Evolutionary conservation across 92 coral and sea anemone species (phyloP).

Genomic region (Anthopleura xanthogrammica): DNA sequence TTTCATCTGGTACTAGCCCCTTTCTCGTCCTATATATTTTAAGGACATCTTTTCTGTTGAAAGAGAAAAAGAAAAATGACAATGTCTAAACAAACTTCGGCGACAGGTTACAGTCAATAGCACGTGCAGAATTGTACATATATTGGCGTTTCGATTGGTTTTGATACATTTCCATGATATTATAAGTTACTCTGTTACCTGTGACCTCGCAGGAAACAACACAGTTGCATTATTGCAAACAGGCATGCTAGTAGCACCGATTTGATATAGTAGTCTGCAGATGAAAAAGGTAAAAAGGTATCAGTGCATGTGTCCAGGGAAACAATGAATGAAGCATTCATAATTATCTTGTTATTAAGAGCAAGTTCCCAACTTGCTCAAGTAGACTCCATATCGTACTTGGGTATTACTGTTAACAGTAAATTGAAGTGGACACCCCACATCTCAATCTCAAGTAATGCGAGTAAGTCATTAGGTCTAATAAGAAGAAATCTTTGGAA

Average conservation of each 20-base stretch:
- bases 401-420: constrained; percentile 27
- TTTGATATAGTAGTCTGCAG: neutral
- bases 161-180: no score
- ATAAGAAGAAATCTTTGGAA: no score
- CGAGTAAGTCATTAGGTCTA: no score
- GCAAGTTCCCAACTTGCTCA: constrained; percentile 40
- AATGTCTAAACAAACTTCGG: neutral
- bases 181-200: neutral
- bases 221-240: neutral
- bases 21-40: neutral
- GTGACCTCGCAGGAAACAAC: constrained; percentile 2
- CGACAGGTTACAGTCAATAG: no score
- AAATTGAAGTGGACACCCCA: constrained; percentile 29
- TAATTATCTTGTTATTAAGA: no score
- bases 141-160: no score
- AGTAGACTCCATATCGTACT: constrained; percentile 37
- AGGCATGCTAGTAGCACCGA: neutral
- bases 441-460: no score
- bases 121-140: no score
- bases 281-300: no score
- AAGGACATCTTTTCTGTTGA: neutral
- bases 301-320: no score
- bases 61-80: neutral
- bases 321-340: no score
- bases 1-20: constrained; percentile 4